Evolutionary conservation across 1,140 invertebrate species (phyloP), one percentile per base, ranked within the genome.

Genomic region (Monomorium pharaonis): DNA sequence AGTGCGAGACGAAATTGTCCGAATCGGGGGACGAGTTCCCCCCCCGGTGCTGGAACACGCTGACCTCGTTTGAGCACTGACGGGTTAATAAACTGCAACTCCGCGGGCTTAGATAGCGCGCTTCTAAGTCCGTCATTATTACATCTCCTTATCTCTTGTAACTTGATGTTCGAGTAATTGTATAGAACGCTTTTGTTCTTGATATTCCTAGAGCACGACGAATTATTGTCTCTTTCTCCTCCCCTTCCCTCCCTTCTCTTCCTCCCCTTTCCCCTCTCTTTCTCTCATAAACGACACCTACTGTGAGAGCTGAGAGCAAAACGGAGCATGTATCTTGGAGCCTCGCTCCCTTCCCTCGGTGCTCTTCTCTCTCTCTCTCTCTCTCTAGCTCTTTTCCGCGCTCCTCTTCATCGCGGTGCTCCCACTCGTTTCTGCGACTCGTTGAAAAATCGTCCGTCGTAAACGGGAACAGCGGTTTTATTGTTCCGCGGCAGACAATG

Each of bases 401-500:
- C 54, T 65, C 60, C 81, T 70, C 67, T n/a, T 54, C 60, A 87
- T 70, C 75, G 72, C 85, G 88, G 88, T 90, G 89, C 88, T 92
- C 91, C 91, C 91, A 90, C 91, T 92, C 92, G 92, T 94, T 94
- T 94, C 92, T 93, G 91, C 93, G 93, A 93, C 87, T 91, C 92
- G 91, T 93, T 94, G 94, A 94, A 94, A 94, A 95, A 94, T 94
- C 92, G 93, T 92, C 92, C 92, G 91, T 95, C 94, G 93, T 94
- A 95, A 94, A 94, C 93, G 94, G 92, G 94, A 94, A 94, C 93
- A 94, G 92, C 91, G 92, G 89, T 95, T 95, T 94, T 95, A 94
- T 95, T 95, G 94, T 95, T 94, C 93, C 92, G 83, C 91, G 90
- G 91, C 93, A 94, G 94, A 94, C 94, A 95, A 95, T 95, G 94